phyloP scores from a whole-genome alignment of 1,140 invertebrate genomes.

The Gyrodactylus salaris region DNA sequence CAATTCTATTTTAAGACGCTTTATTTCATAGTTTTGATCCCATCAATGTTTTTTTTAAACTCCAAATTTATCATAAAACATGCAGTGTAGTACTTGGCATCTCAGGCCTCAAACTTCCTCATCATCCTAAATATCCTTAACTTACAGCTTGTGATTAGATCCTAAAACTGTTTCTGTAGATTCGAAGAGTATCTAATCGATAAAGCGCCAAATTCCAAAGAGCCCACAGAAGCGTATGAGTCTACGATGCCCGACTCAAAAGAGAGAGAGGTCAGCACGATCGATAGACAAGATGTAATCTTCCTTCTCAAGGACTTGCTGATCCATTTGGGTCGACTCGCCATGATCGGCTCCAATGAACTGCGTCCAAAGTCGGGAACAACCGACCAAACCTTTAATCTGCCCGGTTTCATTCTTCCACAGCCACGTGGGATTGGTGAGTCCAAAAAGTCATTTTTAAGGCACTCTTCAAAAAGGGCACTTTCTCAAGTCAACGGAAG shows the following conservation, averaged over 20 bases:
- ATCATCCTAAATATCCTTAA: too few species aligned
- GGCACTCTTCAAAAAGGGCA: too few species aligned
- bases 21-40: too few species aligned
- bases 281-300: conserved; percentile 40
- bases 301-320: conserved; percentile 59
- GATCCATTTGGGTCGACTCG: conserved; percentile 56
- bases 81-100: too few species aligned
- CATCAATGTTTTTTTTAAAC: too few species aligned
- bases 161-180: too few species aligned
- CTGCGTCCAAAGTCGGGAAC: conserved; percentile 29
- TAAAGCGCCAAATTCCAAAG: background rate
- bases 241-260: background rate
- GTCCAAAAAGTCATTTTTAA: conserved; percentile 3
- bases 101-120: too few species aligned
- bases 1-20: too few species aligned
- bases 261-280: conserved; percentile 16
- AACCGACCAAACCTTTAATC: conserved; percentile 51
- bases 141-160: too few species aligned
- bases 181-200: background rate
- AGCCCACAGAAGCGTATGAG: background rate
- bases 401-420: conserved; percentile 58
- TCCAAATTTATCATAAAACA: too few species aligned
- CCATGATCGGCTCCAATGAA: conserved; percentile 61
- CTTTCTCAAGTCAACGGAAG: too few species aligned
- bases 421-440: conserved; percentile 51